Base-by-base conservation (phyloP, 2,888 invertebrate species). In the Cryptophagus acutangulus region DNA sequence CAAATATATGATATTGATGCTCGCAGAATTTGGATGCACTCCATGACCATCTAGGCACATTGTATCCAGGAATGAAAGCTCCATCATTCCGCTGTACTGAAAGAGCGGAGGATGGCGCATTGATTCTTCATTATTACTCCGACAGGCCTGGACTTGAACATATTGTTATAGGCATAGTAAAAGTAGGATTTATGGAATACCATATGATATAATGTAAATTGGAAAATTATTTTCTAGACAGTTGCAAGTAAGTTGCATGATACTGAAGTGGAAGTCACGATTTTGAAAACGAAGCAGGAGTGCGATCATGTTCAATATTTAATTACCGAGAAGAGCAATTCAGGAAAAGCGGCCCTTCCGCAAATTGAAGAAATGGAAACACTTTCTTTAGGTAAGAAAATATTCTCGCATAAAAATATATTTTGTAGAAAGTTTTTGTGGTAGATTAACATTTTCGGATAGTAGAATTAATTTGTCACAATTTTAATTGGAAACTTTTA, bases 21-120 rank as follows among this genome's bases (percentile, higher is more conserved):
- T 65, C 67, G 1, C 72, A 96, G 88, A 95, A 95, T 70, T 73
- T 97, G 60, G 96, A 97, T 66, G 94, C 95, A 9, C 75, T 97
- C 2, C 95, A 96, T 62, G 94, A 94, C 63, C 94, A 94, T 66
- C 75, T 95, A 61, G 90, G 91, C 41, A 94, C 94, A 2, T 73
- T 93, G 46, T 94, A 94, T 68, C 94, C 94, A 1, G 92, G 92
- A 13, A 93, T 93, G 92, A 77, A 86, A 55, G 91, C 92, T 0
- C 96, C 96, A 0, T 95, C 94, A 0, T 96, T 96, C 72, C 80
- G 96, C 12, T 96, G 95, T 69, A 92, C 92, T 0, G 93, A 93
- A 61, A 71, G 87, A 40, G 81, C 83, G 3, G 87, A 88, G 69
- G 91, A 93, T 68, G 93, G 93, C 0, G 88, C 87, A 1, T 73